Evolutionary conservation across 2,113 vertebrate genomes (phyloP).

Genomic region (Salvelinus sp.): DNA sequence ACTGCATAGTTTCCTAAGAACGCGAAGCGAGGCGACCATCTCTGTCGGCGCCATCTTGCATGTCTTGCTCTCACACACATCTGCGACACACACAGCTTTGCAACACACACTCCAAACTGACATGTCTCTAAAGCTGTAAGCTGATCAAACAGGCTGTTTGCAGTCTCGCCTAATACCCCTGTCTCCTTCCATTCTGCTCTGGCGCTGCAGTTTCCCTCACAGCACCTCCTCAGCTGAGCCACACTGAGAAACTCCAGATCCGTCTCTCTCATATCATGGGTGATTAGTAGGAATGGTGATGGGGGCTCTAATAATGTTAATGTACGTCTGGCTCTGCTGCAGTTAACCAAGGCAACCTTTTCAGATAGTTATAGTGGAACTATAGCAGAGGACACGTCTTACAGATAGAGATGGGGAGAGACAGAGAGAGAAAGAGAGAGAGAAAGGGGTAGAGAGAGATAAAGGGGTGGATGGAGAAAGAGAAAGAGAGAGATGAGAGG

Average conservation of each 20-base stretch:
- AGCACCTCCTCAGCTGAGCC: slow-evolving; percentile 18
- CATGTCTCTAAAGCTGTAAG: slow-evolving; percentile 52
- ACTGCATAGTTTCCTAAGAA: too few species aligned
- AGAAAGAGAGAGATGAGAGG: background rate
- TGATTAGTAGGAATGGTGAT: background rate
- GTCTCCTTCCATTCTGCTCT: slow-evolving; percentile 31
- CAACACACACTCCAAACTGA: slow-evolving; percentile 13
- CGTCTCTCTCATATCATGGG: background rate
- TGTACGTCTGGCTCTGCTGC: slow-evolving; percentile 7
- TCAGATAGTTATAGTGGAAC: background rate
- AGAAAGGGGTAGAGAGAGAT: background rate
- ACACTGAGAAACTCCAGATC: slow-evolving; percentile 8
- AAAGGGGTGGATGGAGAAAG: background rate
- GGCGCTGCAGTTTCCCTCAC: slow-evolving; percentile 30
- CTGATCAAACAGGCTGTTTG: slow-evolving; percentile 53
- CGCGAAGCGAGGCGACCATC: too few species aligned
- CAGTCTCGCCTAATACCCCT: slow-evolving; percentile 26
- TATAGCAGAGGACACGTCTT: background rate
- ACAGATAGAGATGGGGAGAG: background rate
- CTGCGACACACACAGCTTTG: background rate
- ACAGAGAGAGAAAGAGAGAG: background rate
- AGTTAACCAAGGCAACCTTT: background rate
- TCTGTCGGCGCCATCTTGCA: too few species aligned
- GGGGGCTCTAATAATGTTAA: background rate
- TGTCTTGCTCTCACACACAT: background rate